These are phyloP conservation scores for Chelon auratus DNA, from an alignment of 2,797 vertebrate species.

Conservation along the genomic window DNA sequence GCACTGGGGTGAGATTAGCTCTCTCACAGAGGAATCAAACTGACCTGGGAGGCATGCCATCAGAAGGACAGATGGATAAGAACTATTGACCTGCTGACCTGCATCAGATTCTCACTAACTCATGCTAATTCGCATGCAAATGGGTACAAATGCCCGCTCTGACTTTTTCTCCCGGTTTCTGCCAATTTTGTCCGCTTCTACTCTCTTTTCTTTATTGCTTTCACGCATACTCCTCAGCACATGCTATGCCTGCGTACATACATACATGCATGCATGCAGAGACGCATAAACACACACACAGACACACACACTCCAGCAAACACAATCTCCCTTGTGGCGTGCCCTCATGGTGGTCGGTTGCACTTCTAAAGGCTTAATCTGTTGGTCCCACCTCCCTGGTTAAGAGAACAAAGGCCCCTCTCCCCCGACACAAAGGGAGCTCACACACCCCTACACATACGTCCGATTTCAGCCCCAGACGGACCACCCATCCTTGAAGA, in stretches of 20 bases:
- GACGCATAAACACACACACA: conserved; percentile 15
- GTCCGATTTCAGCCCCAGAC: conserved; percentile 77
- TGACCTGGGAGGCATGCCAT: conserved; percentile 83
- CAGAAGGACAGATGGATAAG: conserved; percentile 85
- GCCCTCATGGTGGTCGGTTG: conserved; percentile 83
- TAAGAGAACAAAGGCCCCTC: conserved; percentile 83
- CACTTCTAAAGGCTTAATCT: conserved; percentile 86
- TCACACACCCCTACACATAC: conserved; percentile 82
- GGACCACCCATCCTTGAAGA: conserved; percentile 83
- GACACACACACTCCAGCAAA: conserved; percentile 44
- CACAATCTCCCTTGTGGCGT: conserved; percentile 71
- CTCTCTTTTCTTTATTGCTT: not conserved
- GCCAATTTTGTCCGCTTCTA: not conserved
- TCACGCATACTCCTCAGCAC: conserved; percentile 2
- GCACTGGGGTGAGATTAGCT: conserved; percentile 81
- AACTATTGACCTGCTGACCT: conserved; percentile 84
- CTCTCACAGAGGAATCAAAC: conserved; percentile 78
- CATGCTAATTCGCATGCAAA: conserved; percentile 80
- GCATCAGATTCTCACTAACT: conserved; percentile 78
- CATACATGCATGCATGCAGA: conserved; percentile 7
- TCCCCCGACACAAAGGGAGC: conserved; percentile 80
- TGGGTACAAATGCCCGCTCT: conserved; percentile 70
- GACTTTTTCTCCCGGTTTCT: conserved; percentile 49
- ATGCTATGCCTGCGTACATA: not conserved
- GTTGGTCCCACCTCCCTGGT: conserved; percentile 83